Evolutionary conservation across 2,888 invertebrate species (phyloP), one percentile per base, ranked within the genome.

Genomic region (Cantharis flavilabris): DNA sequence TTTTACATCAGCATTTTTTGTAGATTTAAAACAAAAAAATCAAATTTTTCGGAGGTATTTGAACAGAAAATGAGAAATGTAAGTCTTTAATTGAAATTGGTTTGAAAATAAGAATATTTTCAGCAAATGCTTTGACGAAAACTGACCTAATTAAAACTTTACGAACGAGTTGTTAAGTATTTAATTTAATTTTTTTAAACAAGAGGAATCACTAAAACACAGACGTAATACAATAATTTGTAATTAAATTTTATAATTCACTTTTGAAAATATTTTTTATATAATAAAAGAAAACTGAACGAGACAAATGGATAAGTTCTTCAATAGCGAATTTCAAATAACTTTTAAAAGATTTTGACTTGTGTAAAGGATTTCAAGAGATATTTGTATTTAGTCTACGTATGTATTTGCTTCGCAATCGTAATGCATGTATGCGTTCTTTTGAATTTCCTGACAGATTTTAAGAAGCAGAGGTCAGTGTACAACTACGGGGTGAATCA

Each of bases 371-470:
- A 49, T 49, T 49, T 49, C n/a, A n/a, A 49, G 49, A 49, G 49
- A n/a, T 49, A 49, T 49, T 49, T 49, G 49, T 49, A 49, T 75
- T 71, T 71, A 75, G 70, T 71, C 67, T 75, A 71, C 71, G 75
- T 75, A 75, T 30, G 28, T 30, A 30, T 75, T 71, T 75, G 49
- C 49, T 71, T 69, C 65, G 70, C 62, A 75, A 64, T 30, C 65
- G 49, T 75, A 75, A 71, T 70, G 65, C 23, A 67, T 65, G 71
- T 75, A 20, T 75, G 65, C 65, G 62, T 70, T 70, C 71, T 49
- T 49, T 62, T 71, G 75, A 71, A 71, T 67, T 70, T 71, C 71
- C 70, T 75, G 75, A 71, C 75, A 75, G 75, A 71, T 75, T 69
- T 69, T 69, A 69, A 28, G 69, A 69, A 69, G n/a, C 28, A 23